A percentile compares a stretch with the other conserved stretches of the same genome.
phyloP scores from a whole-genome alignment of 2,888 invertebrate species.

The Pedicia rivosa region DNA sequence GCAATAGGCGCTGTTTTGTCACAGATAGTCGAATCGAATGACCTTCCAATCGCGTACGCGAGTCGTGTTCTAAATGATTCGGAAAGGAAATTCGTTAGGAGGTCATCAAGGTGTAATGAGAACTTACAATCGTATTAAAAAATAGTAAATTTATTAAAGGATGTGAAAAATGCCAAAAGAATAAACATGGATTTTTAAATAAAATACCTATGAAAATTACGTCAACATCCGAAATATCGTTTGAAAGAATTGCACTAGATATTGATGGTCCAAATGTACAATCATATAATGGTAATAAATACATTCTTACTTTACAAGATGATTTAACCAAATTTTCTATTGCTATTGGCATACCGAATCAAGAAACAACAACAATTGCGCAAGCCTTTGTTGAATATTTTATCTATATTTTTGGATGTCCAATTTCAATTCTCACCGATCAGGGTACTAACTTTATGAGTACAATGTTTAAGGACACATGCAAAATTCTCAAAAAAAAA shows the following conservation, averaged over 20 bases:
- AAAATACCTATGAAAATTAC: background rate
- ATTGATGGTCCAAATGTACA: background rate
- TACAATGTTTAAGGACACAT: background rate
- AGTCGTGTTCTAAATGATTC: too few relatives aligned
- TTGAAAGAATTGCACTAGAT: background rate
- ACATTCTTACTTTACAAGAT: constrained; percentile 20
- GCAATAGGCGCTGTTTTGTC: too few relatives aligned
- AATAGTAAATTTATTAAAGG: background rate
- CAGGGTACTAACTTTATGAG: constrained; percentile 1
- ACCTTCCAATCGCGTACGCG: too few relatives aligned
- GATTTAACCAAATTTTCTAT: constrained; percentile 21
- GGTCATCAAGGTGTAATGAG: background rate
- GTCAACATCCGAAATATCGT: background rate
- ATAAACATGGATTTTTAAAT: background rate
- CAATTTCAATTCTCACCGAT: background rate
- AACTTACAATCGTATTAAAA: background rate
- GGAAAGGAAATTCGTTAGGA: too few relatives aligned
- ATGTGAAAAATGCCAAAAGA: background rate
- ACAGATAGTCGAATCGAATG: too few relatives aligned
- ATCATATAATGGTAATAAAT: background rate
- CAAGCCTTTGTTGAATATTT: background rate
- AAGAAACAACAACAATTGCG: constrained; percentile 18
- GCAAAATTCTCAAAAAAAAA: background rate
- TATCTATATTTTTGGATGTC: background rate
- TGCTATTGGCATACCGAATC: constrained; percentile 18